Base-by-base conservation (phyloP, 2,797 vertebrate species). In the Lagocephalus sceleratus region DNA sequence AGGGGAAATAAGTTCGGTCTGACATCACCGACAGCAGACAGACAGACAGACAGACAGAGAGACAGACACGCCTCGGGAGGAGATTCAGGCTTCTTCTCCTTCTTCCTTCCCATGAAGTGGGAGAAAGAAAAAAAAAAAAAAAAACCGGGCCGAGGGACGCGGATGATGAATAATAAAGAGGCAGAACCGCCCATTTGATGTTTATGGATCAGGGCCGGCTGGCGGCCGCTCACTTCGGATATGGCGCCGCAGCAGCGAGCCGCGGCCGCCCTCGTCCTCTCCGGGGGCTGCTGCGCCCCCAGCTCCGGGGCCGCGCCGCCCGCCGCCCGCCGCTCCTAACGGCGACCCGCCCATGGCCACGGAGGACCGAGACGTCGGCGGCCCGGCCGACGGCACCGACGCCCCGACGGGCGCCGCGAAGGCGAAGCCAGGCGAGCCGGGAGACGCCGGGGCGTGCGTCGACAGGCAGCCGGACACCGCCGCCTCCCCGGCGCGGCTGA, bases 231-330 rank as follows among this genome's bases (percentile, higher is more conserved):
- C 76, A 81, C 82, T 78, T 73, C 66, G 83, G 84, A 80, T 73
- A 91, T 91, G 91, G 90, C 89, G 89, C 80, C 89, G 85, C 71
- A 26, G 68, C 84, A 59, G 63, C 75, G 75, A 78, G 77, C 59
- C 85, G 39, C 74, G 80, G 85, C 75, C 87, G 54, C 20, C 67
- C 59, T 76, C 75, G 79, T 53, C 68, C 63, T 78, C 85, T 80
- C 81, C 73, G 78, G 67, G 76, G 89, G 89, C 90, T 89, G 88
- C 52, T 57, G 64, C 62, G 75, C 50, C 79, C 55, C 71, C 78
- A 61, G 63, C 17, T 56, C 48, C 76, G 73, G 76, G 83, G 78
- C 77, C 39, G 38, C 69, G n/a, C 68, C 47, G 60, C 57, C 48
- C 15, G 54, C 23, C 54, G 66, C 60, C 5, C 35, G 68, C 57